phyloP scores from a whole-genome alignment of 1,140 invertebrate genomes.

The Chironomus tepperi region DNA sequence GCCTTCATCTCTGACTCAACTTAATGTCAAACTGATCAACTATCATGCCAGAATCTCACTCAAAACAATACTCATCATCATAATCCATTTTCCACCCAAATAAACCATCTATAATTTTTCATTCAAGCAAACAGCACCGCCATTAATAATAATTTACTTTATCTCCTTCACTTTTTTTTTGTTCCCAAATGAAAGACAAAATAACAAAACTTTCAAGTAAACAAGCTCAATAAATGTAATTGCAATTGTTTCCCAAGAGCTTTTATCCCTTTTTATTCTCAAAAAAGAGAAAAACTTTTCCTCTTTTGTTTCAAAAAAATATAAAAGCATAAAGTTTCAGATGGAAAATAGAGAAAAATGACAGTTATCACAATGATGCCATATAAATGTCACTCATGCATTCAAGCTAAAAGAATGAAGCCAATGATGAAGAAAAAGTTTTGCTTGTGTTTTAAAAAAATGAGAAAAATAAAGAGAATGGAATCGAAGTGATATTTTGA shows the following conservation, averaged over 20 bases:
- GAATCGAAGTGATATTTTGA: background rate
- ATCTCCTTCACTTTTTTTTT: background rate
- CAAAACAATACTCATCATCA: too few species aligned
- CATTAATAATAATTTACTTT: constrained; percentile 4
- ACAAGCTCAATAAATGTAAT: constrained; percentile 14
- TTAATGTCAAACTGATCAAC: too few species aligned
- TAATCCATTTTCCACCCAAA: too few species aligned
- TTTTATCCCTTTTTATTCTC: background rate
- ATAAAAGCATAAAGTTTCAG: background rate
- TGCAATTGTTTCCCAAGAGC: constrained; percentile 6
- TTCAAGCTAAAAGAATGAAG: background rate
- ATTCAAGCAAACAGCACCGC: background rate
- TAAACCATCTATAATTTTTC: too few species aligned
- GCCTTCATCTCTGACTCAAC: too few species aligned
- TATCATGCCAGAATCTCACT: too few species aligned
- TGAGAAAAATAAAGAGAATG: background rate
- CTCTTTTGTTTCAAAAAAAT: background rate
- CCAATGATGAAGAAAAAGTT: background rate
- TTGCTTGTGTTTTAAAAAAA: background rate
- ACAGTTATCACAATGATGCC: background rate
- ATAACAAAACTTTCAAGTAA: constrained; percentile 11
- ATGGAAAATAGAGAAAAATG: background rate
- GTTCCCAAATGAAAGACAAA: background rate
- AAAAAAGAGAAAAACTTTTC: background rate
- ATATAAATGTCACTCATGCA: constrained; percentile 2